These are phyloP conservation scores for Epirrhoe alternata DNA, from an alignment of 2,888 invertebrate genomes.

Conservation along the genomic window DNA sequence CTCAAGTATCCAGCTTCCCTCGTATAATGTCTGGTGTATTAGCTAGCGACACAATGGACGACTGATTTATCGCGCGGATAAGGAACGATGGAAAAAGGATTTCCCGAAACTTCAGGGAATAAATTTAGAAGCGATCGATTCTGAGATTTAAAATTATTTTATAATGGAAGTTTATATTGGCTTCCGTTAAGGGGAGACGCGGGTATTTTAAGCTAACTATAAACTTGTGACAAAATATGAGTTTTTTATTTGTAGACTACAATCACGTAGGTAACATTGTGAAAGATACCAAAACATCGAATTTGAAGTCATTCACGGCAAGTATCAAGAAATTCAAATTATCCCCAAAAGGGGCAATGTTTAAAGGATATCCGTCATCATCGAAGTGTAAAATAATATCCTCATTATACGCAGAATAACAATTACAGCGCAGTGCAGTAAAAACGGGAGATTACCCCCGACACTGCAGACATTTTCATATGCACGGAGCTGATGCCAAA, in stretches of 20 bases:
- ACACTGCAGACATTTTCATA: conserved; percentile 55
- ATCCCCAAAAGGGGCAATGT: conserved; percentile 22
- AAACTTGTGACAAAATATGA: no score
- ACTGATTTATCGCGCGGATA: conserved; percentile 74
- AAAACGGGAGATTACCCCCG: conserved; percentile 54
- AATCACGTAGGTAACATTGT: no score
- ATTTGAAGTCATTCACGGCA: neutral
- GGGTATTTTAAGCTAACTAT: no score
- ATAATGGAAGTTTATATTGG: conserved; percentile 30
- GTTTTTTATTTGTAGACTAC: no score
- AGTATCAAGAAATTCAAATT: conserved; percentile 1
- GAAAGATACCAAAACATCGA: no score
- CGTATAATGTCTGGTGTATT: conserved; percentile 66
- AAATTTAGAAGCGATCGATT: conserved; percentile 63
- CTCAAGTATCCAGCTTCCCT: neutral
- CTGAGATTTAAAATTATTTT: conserved; percentile 48
- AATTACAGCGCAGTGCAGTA: conserved; percentile 66
- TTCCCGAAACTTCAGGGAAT: conserved; percentile 64
- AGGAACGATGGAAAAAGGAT: conserved; percentile 70
- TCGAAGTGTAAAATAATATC: conserved; percentile 56
- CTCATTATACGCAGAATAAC: conserved; percentile 57
- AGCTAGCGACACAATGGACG: conserved; percentile 68
- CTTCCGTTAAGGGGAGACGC: neutral
- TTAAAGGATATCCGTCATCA: conserved; percentile 43
- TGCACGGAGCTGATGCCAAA: conserved; percentile 60